phyloP scores from a whole-genome alignment of 2,888 invertebrate species.

The Brenthis daphne region DNA sequence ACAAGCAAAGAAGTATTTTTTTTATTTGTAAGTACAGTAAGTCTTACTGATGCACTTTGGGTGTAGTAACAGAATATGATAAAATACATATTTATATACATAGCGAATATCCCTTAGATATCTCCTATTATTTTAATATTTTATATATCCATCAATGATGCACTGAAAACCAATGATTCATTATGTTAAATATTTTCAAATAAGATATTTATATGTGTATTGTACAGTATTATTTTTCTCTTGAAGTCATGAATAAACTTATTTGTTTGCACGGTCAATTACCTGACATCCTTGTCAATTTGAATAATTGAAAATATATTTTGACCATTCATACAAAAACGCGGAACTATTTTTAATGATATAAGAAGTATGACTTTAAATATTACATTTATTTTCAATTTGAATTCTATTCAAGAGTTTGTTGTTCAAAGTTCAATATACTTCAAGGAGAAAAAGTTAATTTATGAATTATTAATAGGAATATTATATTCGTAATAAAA shows the following conservation, averaged over 20 bases:
- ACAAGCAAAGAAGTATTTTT: no score
- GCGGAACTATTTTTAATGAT: not conserved
- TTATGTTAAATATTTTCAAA: slow-evolving; percentile 3
- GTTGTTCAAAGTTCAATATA: no score
- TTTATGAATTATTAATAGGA: no score
- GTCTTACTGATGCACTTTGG: no score
- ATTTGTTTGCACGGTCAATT: slow-evolving; percentile 17
- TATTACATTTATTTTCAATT: not conserved
- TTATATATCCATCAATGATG: not conserved
- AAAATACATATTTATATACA: no score
- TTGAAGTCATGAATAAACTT: slow-evolving; percentile 18
- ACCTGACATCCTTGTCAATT: slow-evolving; percentile 10
- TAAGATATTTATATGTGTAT: slow-evolving; percentile 22
- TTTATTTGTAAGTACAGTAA: no score
- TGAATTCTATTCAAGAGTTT: no score
- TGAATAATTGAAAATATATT: slow-evolving; percentile 3
- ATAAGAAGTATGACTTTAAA: not conserved
- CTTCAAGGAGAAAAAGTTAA: no score
- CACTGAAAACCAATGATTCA: not conserved
- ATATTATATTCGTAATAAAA: no score
- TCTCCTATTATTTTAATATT: not conserved
- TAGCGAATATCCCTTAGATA: no score
- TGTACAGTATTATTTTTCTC: slow-evolving; percentile 11
- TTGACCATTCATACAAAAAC: not conserved
- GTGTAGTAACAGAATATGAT: no score